These are phyloP conservation scores for Pygocentrus nattereri DNA, from an alignment of 2,797 vertebrate genomes.

Conservation along the genomic window DNA sequence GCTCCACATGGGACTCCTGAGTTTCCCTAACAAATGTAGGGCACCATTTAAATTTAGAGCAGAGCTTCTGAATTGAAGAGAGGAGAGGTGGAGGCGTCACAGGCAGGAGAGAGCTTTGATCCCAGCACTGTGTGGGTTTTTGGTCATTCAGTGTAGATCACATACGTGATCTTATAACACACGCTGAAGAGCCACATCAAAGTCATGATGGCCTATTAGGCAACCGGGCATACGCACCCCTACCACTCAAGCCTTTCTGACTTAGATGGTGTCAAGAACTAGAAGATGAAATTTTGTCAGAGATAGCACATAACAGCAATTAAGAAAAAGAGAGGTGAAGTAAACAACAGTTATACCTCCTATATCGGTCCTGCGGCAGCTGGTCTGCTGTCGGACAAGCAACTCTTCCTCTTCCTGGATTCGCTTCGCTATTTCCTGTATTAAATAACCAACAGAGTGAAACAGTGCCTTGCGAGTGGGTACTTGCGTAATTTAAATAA, in stretches of 20 bases:
- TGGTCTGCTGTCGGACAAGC: slow-evolving; percentile 60
- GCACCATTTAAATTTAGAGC: background rate
- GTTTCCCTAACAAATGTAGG: background rate
- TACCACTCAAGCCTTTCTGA: slow-evolving; percentile 28
- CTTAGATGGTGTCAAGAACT: background rate
- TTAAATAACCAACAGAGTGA: slow-evolving; percentile 33
- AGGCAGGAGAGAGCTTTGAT: background rate
- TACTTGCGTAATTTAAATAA: background rate
- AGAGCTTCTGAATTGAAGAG: slow-evolving; percentile 7
- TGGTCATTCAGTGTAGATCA: background rate
- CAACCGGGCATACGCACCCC: background rate
- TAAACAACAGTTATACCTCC: slow-evolving; percentile 66
- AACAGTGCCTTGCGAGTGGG: background rate
- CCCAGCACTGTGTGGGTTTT: background rate
- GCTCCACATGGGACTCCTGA: background rate
- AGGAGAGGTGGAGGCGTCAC: background rate
- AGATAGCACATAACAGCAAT: background rate
- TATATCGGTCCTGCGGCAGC: slow-evolving; percentile 53
- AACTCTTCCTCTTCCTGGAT: slow-evolving; percentile 81
- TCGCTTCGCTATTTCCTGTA: slow-evolving; percentile 81
- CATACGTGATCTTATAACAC: background rate
- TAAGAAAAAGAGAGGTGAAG: background rate
- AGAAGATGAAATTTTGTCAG: slow-evolving; percentile 8
- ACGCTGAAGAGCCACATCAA: slow-evolving; percentile 36
- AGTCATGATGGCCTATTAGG: background rate